Percentiles rank a stretch among this genome's conserved stretches.
Conservation (phyloP, 2,113 vertebrate species). For the Upupa epops region DNA sequence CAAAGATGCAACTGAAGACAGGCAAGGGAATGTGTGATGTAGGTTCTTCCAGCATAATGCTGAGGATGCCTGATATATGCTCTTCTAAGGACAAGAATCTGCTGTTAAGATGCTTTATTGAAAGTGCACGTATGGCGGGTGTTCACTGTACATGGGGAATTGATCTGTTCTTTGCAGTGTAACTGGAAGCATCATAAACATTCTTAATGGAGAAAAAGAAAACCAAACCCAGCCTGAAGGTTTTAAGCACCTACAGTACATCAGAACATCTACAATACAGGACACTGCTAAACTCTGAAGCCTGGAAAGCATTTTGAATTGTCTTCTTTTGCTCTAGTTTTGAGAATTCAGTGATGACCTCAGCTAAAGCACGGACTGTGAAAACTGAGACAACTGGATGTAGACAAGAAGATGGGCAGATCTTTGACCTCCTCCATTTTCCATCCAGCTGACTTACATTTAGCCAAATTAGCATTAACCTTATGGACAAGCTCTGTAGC, state of each 20-base stretch:
- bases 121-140: not conserved
- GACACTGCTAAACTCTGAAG: not conserved
- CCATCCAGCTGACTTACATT: not conserved
- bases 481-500: not conserved
- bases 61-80: not conserved
- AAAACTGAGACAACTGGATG: not conserved
- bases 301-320: not conserved
- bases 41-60: not conserved
- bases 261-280: not conserved
- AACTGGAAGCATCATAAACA: not conserved
- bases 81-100: not conserved
- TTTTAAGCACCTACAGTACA: not conserved
- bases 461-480: not conserved
- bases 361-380: not conserved
- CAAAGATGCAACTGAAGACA: not conserved
- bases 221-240: not conserved
- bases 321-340: not conserved
- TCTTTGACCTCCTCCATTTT: not conserved
- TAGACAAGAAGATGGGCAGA: not conserved
- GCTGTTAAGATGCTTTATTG: not conserved
- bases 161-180: not conserved
- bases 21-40: not conserved
- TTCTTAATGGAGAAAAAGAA: not conserved
- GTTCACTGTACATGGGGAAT: not conserved
- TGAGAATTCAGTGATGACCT: not conserved